Evolutionary conservation across 2,888 invertebrate species (phyloP), one percentile per base, ranked within the genome.

Genomic region (Capitulum mitella): DNA sequence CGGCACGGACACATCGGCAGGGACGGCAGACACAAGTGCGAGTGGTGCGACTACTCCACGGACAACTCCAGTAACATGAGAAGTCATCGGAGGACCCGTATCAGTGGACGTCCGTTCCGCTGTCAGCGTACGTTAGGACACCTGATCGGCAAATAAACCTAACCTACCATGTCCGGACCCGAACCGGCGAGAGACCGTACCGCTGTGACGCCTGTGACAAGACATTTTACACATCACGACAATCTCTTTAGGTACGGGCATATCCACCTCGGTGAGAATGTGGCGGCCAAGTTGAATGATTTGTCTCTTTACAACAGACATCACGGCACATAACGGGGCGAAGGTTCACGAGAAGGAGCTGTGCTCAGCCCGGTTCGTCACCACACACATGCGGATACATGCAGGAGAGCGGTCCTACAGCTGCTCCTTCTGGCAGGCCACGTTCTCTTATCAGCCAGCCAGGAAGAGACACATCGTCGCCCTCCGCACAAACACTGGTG

Each of bases 1-100:
- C 58, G 58, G 12, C 58, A 61, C 58, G 58, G 58, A 22, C 58
- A 61, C 29, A 61, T 61, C 58, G 58, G 58, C 29, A 61, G 58
- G 58, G 29, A 3, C 29, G 58, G 58, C 29, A 29, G 58, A 12
- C 58, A 61, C 58, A 61, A 61, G 58, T 61, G 58, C 26, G 58
- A 61, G 58, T 61, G 29, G 58, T 61, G 58, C 58, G 58, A 61
- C 14, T 61, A 61, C 58, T 61, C 58, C 29, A 61, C 58, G 12
- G 58, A 61, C 12, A 22, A 26, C 29, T 1, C 29, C 6, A 0
- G 12, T 61, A 0, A 29, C 29, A 29, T 61, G 58, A 61, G 58
- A 16, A 29, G 29, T 3, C 58, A 61, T 61, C 58, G 58, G 5
- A 22, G 2, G 51, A 51, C 51, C 22, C 51, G 22, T 22, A 51